phyloP scores from a whole-genome alignment of 2,888 invertebrate genomes.

The Dryocosmus kuriphilus region DNA sequence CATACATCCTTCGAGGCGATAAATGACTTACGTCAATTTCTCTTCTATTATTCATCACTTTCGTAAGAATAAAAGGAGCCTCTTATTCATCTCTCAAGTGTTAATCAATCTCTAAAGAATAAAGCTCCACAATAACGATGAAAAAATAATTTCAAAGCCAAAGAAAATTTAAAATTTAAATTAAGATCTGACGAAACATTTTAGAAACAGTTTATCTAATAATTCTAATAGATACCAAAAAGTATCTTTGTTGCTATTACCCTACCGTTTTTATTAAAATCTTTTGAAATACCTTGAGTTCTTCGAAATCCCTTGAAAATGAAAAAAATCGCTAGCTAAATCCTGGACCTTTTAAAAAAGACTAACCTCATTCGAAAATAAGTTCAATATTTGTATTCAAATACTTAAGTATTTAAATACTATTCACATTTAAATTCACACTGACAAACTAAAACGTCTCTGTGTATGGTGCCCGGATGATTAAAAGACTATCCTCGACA shows the following conservation, averaged over 20 bases:
- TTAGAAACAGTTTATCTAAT: not conserved
- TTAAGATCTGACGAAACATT: not conserved
- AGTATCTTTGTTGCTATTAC: not conserved
- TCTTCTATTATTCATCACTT: constrained; percentile 31
- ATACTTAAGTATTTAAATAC: not conserved
- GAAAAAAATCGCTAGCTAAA: no score
- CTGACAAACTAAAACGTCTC: not conserved
- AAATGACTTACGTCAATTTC: constrained; percentile 30
- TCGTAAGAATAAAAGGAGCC: constrained; percentile 1
- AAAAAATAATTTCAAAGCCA: constrained; percentile 12
- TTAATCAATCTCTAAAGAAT: constrained; percentile 8
- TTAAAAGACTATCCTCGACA: constrained; percentile 6
- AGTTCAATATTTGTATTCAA: not conserved
- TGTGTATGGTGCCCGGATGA: not conserved
- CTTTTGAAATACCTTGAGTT: no score
- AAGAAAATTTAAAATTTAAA: not conserved
- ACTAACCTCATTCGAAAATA: not conserved
- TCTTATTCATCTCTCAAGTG: not conserved
- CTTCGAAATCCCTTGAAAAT: no score
- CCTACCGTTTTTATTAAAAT: no score
- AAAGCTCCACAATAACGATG: not conserved
- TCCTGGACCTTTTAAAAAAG: no score
- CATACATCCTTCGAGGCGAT: not conserved
- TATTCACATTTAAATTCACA: not conserved
- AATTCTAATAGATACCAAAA: not conserved